Conservation (phyloP, 2,888 invertebrate genomes). For the Aspidapion aeneum region DNA sequence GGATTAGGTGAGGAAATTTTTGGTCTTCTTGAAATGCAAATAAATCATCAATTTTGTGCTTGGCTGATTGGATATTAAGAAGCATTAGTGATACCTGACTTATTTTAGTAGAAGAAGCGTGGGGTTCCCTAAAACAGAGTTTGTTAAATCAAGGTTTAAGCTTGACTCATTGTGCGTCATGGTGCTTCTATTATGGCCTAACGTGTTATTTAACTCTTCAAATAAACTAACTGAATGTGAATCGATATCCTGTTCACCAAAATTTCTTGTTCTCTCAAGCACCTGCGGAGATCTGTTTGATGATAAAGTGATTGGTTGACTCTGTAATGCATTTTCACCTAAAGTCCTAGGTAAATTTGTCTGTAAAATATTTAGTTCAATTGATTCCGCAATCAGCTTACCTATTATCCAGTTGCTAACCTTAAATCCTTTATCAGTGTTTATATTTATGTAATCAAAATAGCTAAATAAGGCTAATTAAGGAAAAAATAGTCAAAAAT, state of each 20-base stretch:
- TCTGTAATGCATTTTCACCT: no score
- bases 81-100: not conserved
- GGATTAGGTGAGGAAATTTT: slow-evolving; percentile 4
- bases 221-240: not conserved
- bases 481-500: no score
- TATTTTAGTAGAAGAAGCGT: no score
- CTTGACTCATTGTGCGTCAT: not conserved
- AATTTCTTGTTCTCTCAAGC: not conserved
- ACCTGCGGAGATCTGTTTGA: not conserved
- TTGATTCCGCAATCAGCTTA: no score
- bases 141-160: not conserved
- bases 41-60: slow-evolving; percentile 6
- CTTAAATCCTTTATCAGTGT: no score
- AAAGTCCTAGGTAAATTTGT: no score
- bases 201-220: not conserved
- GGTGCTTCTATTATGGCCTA: not conserved
- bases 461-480: no score
- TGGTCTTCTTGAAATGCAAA: slow-evolving; percentile 7
- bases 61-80: slow-evolving; percentile 8
- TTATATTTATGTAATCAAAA: no score
- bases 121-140: not conserved
- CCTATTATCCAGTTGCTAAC: no score
- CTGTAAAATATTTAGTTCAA: no score
- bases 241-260: not conserved
- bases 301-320: not conserved